These are phyloP conservation scores for Phasia obesa DNA, from an alignment of 2,888 invertebrate species.

Conservation along the genomic window DNA sequence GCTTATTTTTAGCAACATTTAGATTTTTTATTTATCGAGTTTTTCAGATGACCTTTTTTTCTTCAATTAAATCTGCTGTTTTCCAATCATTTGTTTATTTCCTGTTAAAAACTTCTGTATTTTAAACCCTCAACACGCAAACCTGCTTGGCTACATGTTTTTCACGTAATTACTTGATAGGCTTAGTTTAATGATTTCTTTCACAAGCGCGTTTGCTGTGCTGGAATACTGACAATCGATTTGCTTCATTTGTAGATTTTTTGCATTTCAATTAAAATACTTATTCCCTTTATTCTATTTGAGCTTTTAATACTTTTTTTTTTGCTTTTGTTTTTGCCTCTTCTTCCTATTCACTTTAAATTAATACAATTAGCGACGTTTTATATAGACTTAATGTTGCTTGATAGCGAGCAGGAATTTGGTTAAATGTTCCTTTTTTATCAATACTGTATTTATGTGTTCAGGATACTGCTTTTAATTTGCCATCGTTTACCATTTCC, in stretches of 20 bases:
- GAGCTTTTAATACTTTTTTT: conserved; percentile 14
- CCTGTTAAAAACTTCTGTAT: background rate
- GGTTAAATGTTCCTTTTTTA: conserved; percentile 25
- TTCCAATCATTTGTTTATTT: background rate
- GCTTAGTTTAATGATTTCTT: conserved; percentile 46
- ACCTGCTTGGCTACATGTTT: background rate
- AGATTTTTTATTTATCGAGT: too few relatives aligned
- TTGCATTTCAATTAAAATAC: conserved; percentile 18
- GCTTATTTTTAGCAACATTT: too few relatives aligned
- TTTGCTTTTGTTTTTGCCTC: conserved; percentile 2
- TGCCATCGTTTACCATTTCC: conserved; percentile 34
- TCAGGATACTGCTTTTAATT: conserved; percentile 48
- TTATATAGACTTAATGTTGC: conserved; percentile 33
- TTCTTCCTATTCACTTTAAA: conserved; percentile 42
- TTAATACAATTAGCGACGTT: conserved; percentile 55
- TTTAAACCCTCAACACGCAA: background rate
- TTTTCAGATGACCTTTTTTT: background rate
- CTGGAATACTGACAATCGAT: conserved; percentile 30
- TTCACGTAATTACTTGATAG: conserved; percentile 51
- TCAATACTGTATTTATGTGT: conserved; percentile 8
- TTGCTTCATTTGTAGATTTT: conserved; percentile 35
- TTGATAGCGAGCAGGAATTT: conserved; percentile 30
- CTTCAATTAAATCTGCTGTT: background rate
- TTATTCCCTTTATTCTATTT: background rate
- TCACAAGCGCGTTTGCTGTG: conserved; percentile 6